Evolutionary conservation across 2,888 invertebrate genomes (phyloP).

Genomic region (Myopa tessellatipennis): DNA sequence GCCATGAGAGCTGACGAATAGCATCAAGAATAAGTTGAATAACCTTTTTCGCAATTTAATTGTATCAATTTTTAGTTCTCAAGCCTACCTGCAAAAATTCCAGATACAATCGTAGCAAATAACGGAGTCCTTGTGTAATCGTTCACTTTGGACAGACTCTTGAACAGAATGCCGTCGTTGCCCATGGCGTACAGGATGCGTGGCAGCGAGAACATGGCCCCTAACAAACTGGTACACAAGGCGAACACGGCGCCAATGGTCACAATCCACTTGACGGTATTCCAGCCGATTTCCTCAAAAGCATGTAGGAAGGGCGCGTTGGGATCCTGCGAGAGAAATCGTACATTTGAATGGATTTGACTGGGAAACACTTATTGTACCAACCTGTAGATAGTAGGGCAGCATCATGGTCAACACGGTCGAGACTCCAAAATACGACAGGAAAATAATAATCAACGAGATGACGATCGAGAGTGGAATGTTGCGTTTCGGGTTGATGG

Average conservation of each 20-base stretch:
- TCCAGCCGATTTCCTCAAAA: constrained; percentile 82
- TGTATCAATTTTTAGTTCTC: too few relatives aligned
- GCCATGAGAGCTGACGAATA: constrained; percentile 79
- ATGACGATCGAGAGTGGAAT: constrained; percentile 91
- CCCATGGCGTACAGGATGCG: constrained; percentile 92
- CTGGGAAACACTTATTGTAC: background rate
- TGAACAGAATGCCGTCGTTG: constrained; percentile 86
- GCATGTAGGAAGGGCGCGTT: constrained; percentile 90
- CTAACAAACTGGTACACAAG: constrained; percentile 86
- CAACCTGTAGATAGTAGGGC: constrained; percentile 88
- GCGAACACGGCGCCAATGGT: constrained; percentile 92
- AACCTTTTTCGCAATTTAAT: background rate
- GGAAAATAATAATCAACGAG: constrained; percentile 84
- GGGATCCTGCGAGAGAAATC: constrained; percentile 72
- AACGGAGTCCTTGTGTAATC: constrained; percentile 83
- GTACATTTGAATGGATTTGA: background rate
- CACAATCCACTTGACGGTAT: constrained; percentile 87
- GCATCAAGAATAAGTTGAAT: background rate
- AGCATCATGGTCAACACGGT: constrained; percentile 93
- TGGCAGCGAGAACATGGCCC: constrained; percentile 90
- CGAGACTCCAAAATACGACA: constrained; percentile 91
- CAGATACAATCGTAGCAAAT: constrained; percentile 80
- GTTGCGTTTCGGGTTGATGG: constrained; percentile 89
- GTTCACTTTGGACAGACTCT: constrained; percentile 77
- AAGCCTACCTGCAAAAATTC: constrained; percentile 76